phyloP scores from a whole-genome alignment of 2,888 invertebrate species.

The Hartigia nigra region DNA sequence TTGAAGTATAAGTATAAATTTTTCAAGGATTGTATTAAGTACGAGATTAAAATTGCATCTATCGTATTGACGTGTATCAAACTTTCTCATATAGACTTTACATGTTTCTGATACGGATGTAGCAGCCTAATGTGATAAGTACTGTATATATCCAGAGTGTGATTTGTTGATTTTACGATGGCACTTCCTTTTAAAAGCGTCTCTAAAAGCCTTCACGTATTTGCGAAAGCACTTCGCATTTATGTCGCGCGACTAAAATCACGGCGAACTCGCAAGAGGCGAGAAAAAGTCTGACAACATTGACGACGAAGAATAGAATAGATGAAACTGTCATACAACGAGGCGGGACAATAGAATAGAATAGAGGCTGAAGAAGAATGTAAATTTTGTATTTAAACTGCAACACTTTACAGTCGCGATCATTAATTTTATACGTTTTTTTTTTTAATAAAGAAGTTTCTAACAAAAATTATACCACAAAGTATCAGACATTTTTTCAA shows the following conservation, averaged over 20 bases:
- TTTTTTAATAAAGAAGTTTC: background rate
- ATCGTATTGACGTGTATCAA: background rate
- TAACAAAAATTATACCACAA: background rate
- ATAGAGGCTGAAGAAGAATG: background rate
- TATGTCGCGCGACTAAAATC: background rate
- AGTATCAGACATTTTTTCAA: background rate
- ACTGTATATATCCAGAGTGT: background rate
- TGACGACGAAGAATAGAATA: background rate
- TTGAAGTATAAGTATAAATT: background rate
- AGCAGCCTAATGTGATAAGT: too few relatives aligned
- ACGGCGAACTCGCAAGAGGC: background rate
- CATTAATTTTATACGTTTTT: background rate
- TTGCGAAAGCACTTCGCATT: background rate
- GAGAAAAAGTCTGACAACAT: background rate
- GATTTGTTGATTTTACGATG: conserved; percentile 22
- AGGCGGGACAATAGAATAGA: background rate
- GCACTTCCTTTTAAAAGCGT: conserved; percentile 5
- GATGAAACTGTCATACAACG: background rate
- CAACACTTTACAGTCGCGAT: background rate
- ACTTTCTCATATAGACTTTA: background rate
- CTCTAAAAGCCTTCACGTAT: background rate
- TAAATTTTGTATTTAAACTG: background rate
- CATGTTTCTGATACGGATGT: background rate
- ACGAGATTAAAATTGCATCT: background rate
- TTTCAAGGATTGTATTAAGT: background rate